These are phyloP conservation scores for Syngnathus typhle DNA, from an alignment of 2,113 vertebrate species.

Conservation along the genomic window DNA sequence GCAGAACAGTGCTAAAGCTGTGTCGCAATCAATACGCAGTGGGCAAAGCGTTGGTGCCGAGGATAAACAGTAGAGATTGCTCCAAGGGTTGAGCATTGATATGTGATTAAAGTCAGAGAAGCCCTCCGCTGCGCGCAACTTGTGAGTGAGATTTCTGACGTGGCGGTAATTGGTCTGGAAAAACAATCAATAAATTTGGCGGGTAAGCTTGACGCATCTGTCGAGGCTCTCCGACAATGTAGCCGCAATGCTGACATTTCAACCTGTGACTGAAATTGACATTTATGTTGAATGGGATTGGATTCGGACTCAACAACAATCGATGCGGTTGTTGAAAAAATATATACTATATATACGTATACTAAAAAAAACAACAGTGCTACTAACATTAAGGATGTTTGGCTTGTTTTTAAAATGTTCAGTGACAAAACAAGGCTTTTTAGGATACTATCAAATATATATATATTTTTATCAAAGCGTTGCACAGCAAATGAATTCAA, in stretches of 20 bases:
- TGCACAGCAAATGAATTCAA: too few species aligned
- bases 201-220: slow-evolving; percentile 44
- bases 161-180: slow-evolving; percentile 60
- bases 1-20: slow-evolving; percentile 35
- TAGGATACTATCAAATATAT: too few species aligned
- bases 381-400: not conserved
- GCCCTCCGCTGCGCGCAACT: slow-evolving; percentile 49
- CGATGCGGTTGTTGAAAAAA: slow-evolving; percentile 16
- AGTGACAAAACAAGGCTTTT: too few species aligned
- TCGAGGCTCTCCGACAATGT: slow-evolving; percentile 21
- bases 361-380: not conserved
- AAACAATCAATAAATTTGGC: slow-evolving; percentile 61
- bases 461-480: too few species aligned
- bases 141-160: slow-evolving; percentile 68
- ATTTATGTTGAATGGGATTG: slow-evolving; percentile 40
- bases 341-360: not conserved
- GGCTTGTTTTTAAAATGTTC: not conserved
- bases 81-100: slow-evolving; percentile 57
- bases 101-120: slow-evolving; percentile 67
- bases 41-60: slow-evolving; percentile 40
- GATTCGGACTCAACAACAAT: slow-evolving; percentile 21
- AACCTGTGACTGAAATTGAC: slow-evolving; percentile 50
- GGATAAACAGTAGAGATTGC: slow-evolving; percentile 65
- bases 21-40: slow-evolving; percentile 52
- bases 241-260: slow-evolving; percentile 30